Conservation (phyloP, 2,888 invertebrate species). For the Limnephilus marmoratus region DNA sequence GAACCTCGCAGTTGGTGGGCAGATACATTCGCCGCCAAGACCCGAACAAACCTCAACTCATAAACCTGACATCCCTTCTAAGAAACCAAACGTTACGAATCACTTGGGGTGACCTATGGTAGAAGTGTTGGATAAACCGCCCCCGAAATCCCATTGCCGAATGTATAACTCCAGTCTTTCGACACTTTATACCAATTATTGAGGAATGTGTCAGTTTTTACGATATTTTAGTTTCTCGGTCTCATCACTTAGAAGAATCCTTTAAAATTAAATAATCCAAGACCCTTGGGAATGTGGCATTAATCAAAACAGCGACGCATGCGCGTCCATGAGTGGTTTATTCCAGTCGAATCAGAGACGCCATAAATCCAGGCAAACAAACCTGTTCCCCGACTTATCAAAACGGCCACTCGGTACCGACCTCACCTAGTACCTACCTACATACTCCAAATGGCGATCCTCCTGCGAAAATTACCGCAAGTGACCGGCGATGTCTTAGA, state of each 20-base stretch:
- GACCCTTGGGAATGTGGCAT: conserved; percentile 70
- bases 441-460: conserved; percentile 25
- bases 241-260: background rate
- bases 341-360: conserved; percentile 78
- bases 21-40: too few relatives aligned
- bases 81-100: too few relatives aligned
- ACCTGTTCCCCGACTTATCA: conserved; percentile 79
- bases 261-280: background rate
- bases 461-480: conserved; percentile 25
- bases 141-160: too few relatives aligned
- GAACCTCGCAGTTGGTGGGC: too few relatives aligned
- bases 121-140: too few relatives aligned
- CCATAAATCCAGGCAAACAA: conserved; percentile 75
- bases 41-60: too few relatives aligned
- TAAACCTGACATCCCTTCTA: too few relatives aligned
- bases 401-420: conserved; percentile 67
- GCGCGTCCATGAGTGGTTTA: conserved; percentile 74
- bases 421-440: too few relatives aligned
- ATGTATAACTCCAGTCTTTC: too few relatives aligned
- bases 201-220: background rate
- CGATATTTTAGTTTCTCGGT: background rate
- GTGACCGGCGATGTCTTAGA: background rate
- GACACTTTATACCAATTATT: background rate
- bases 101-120: too few relatives aligned
- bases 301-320: conserved; percentile 74